A percentile compares a stretch with the other conserved stretches of the same genome.
Conservation (phyloP, 2,113 vertebrate species). For the Syrrhaptes paradoxus region DNA sequence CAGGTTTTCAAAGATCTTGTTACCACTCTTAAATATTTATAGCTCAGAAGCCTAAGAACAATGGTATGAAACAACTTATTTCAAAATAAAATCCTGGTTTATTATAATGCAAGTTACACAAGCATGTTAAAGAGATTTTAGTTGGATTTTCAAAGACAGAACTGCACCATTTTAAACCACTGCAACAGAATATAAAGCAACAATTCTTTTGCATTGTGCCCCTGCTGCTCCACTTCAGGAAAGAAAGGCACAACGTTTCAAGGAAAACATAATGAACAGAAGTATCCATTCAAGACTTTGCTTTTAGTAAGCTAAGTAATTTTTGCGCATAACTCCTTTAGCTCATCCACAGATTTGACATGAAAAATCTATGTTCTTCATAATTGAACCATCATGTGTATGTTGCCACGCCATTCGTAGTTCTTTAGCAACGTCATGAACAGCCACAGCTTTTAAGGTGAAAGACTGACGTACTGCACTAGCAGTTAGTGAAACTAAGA, state of each 20-base stretch:
- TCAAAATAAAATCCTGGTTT: conserved; percentile 13
- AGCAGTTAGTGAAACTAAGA: neutral
- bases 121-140: neutral
- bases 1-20: neutral
- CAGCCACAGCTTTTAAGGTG: neutral
- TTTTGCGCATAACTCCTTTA: neutral
- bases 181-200: neutral
- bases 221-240: neutral
- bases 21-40: neutral
- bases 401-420: neutral
- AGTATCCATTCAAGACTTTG: neutral
- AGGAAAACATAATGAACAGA: neutral
- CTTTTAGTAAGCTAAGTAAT: neutral
- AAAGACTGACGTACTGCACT: neutral
- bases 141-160: neutral
- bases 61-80: neutral
- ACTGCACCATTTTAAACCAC: neutral
- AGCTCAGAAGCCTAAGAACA: neutral
- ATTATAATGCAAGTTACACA: neutral
- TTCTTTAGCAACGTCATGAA: neutral
- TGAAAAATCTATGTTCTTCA: neutral
- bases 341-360: neutral
- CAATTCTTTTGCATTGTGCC: neutral
- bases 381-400: neutral
- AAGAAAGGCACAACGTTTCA: neutral